These are phyloP conservation scores for Acanthisitta chloris DNA, from an alignment of 2,113 vertebrate species.

Conservation along the genomic window DNA sequence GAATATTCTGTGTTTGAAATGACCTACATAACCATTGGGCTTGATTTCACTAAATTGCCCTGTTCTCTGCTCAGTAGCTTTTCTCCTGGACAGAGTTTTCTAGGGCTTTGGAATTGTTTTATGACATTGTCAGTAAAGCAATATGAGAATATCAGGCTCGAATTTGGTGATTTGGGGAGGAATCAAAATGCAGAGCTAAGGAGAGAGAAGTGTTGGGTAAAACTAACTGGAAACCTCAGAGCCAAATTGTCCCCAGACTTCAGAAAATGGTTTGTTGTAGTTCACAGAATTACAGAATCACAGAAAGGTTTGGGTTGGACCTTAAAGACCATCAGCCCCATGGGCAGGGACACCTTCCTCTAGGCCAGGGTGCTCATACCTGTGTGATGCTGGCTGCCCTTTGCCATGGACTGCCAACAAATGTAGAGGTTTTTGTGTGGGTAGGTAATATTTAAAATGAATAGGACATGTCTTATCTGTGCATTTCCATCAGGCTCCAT, in stretches of 20 bases:
- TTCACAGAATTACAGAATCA: not conserved
- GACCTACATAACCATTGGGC: not conserved
- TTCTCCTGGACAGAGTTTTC: not conserved
- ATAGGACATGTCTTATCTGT: not conserved
- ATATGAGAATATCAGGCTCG: not conserved
- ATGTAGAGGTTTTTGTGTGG: not conserved
- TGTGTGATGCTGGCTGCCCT: not conserved
- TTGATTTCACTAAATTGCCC: not conserved
- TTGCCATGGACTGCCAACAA: not conserved
- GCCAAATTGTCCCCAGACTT: not conserved
- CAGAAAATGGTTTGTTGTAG: not conserved
- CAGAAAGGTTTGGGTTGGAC: not conserved
- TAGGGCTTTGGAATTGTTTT: not conserved
- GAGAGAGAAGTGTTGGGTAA: not conserved
- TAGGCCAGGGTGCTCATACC: not conserved
- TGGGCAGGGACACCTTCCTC: not conserved
- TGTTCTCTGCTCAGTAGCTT: not conserved
- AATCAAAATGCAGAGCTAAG: not conserved
- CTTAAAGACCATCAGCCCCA: rapidly evolving
- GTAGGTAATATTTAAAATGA: not conserved
- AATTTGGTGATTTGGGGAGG: not conserved
- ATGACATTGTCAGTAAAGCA: not conserved
- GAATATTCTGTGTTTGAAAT: not conserved
- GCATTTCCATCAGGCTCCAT: not conserved
- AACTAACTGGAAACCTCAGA: not conserved